A percentile compares a stretch with the other conserved stretches of the same genome.
Conservation (phyloP, 1,140 invertebrate species). For the Megathymus violae region DNA sequence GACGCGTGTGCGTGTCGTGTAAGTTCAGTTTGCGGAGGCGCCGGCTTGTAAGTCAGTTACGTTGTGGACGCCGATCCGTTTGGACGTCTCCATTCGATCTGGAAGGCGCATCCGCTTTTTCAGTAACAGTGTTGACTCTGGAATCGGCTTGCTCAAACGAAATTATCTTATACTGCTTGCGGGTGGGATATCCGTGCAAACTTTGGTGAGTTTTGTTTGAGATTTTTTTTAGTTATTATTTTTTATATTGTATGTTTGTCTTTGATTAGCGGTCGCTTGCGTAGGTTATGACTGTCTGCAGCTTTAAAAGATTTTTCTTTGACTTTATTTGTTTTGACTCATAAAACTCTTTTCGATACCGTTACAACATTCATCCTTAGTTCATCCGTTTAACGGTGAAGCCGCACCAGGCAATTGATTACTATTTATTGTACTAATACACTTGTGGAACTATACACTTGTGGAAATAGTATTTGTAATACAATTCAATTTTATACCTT, state of each 20-base stretch:
- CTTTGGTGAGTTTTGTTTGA: constrained; percentile 56
- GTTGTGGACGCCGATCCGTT: constrained; percentile 42
- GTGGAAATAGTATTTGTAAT: constrained; percentile 6
- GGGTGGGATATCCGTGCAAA: constrained; percentile 61
- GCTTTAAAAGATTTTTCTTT: constrained; percentile 40
- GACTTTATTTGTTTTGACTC: constrained; percentile 46
- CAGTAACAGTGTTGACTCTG: constrained; percentile 48
- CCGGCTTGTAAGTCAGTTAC: constrained; percentile 64
- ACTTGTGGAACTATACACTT: too few species aligned
- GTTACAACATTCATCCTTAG: constrained; percentile 36
- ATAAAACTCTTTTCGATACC: constrained; percentile 40
- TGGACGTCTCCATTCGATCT: constrained; percentile 42
- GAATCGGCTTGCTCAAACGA: constrained; percentile 63
- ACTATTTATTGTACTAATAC: too few species aligned
- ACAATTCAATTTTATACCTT: neutral
- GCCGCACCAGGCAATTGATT: constrained; percentile 29
- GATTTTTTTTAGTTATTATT: constrained; percentile 47
- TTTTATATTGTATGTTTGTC: constrained; percentile 38
- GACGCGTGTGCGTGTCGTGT: constrained; percentile 59
- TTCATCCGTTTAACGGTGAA: constrained; percentile 19
- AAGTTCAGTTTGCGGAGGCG: constrained; percentile 56
- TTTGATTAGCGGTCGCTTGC: constrained; percentile 44
- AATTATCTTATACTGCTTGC: constrained; percentile 59
- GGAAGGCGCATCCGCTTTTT: constrained; percentile 36
- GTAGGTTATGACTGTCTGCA: constrained; percentile 36